Conservation (phyloP, 2,113 vertebrate species). For the Platichthys stellatus region DNA sequence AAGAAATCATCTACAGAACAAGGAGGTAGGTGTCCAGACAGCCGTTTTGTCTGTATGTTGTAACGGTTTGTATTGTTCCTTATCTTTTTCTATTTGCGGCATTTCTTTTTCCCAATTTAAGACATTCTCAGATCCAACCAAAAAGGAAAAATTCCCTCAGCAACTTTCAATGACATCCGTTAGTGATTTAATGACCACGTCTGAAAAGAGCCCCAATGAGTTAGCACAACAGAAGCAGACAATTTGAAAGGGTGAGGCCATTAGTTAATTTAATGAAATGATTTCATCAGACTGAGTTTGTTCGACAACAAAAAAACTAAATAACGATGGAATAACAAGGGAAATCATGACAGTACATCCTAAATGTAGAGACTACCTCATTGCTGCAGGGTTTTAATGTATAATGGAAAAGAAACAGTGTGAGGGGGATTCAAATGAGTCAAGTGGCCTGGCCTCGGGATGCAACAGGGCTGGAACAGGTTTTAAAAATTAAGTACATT, state of each 20-base stretch:
- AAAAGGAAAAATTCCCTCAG: neutral
- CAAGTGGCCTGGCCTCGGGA: neutral
- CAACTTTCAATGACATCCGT: neutral
- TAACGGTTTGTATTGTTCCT: neutral
- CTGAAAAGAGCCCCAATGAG: neutral
- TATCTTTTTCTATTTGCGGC: neutral
- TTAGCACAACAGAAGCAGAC: conserved; percentile 7
- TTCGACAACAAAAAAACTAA: conserved; percentile 18
- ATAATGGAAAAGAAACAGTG: neutral
- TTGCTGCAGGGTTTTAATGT: neutral
- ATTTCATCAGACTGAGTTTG: conserved; percentile 31
- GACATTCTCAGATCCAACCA: neutral
- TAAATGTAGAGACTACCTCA: neutral
- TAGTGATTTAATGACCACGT: conserved; percentile 8
- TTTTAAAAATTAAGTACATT: conserved; percentile 19
- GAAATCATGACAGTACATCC: neutral
- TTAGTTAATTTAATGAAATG: conserved; percentile 35
- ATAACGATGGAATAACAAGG: neutral
- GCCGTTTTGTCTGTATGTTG: neutral
- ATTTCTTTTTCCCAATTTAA: neutral
- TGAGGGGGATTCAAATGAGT: neutral
- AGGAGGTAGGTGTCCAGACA: too few relatives aligned
- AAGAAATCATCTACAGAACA: too few relatives aligned
- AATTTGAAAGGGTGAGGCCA: conserved; percentile 23
- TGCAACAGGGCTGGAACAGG: neutral